Base-by-base conservation (phyloP, 1,140 invertebrate species). In the Drosophila pectinifera region DNA sequence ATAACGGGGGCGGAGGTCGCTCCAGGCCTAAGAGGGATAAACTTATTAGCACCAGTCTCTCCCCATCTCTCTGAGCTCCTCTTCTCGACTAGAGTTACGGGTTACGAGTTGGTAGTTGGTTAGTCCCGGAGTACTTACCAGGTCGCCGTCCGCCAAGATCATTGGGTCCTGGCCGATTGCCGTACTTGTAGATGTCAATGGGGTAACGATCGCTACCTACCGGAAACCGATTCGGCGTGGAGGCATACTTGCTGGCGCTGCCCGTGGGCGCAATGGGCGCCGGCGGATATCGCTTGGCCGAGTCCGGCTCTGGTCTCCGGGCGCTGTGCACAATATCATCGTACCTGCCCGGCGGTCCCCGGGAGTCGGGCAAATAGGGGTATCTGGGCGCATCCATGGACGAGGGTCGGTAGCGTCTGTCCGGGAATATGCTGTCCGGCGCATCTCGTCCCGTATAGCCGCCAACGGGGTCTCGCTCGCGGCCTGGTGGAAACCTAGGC, bases 181-280 rank as follows among this genome's bases (percentile, higher is more conserved):
- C 92, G 55, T 92, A 92, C 54, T 92, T 92, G 62, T 90, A 92
- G 78, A 92, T 92, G 55, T 92, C 91, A 28, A 92, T 63, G 42
- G 92, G 92, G 78, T 81, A 92, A 26, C 92, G 86, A 55, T 92
- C 92, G 46, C 45, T 92, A 78, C 92, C 91, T 78, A 92, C 88
- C 61, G 92, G 92, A 48, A 92, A 92, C 13, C 91, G 84, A 72
- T 92, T 92, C 20, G 91, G 86, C 6, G 83, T 84, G 10, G 86
- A 84, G 22, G 91, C 89, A 53, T 91, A 92, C 67, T 92, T 92
- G 51, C 75, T 91, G 62, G 82, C 82, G 3, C 83, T 80, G 18
- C 88, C 79, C 4, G 90, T 84, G 11, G 91, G 90, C 39, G 62
- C 86, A 22, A 92, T 54, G 0, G 91, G 91, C 3, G 91, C 83